Evolutionary conservation across 2,113 vertebrate genomes (phyloP).

Genomic region (Illadopsis cleaveri): DNA sequence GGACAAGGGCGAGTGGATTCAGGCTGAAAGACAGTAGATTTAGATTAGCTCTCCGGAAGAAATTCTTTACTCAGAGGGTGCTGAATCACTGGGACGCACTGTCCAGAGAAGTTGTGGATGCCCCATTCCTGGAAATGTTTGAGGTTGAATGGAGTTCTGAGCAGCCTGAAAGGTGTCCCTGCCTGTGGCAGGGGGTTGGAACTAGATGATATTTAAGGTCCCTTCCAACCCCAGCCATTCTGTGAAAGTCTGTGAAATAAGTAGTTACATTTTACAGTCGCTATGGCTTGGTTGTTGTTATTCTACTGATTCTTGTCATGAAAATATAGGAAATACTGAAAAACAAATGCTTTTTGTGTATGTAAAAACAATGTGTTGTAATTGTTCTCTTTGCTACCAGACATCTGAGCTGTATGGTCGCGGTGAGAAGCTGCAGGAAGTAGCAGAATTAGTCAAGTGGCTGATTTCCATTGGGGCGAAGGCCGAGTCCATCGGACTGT

Average conservation of each 20-base stretch:
- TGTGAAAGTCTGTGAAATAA: not conserved
- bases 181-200: not conserved
- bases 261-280: not conserved
- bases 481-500: slow-evolving; percentile 68
- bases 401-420: slow-evolving; percentile 39
- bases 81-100: not conserved
- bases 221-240: not conserved
- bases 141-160: not conserved
- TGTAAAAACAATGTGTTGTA: not conserved
- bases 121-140: not conserved
- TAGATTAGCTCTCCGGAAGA: not conserved
- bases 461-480: slow-evolving; percentile 71
- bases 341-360: not conserved
- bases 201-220: not conserved
- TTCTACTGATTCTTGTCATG: not conserved
- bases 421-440: slow-evolving; percentile 57
- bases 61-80: not conserved
- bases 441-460: slow-evolving; percentile 73
- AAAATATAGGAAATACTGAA: not conserved
- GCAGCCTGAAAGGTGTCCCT: not conserved
- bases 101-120: not conserved
- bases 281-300: not conserved
- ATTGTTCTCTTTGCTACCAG: slow-evolving; percentile 33
- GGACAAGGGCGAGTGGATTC: not conserved
- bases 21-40: not conserved